Base-by-base conservation (phyloP, 30 jellyfish, hydroid and myxozoan genomes). In the Hydractinia echinata region DNA sequence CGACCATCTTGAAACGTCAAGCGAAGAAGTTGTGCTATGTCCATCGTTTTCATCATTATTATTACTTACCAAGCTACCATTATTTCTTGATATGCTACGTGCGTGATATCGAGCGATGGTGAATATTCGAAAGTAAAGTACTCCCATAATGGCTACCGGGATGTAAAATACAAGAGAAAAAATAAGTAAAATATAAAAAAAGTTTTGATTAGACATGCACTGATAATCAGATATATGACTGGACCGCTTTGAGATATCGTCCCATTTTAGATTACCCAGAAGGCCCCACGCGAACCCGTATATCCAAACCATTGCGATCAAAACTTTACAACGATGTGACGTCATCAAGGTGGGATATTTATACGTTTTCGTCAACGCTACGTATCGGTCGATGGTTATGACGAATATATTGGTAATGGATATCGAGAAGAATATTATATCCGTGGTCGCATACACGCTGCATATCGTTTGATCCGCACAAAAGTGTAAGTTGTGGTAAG, bases 281-380 rank as follows among this genome's bases (percentile, higher is more conserved):
- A 50, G 77, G 70, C 98, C 95, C 98, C 98, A 92, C 81, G 81
- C n/a, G 55, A 76, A 89, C 7, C 95, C 85, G 76, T 92, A 92
- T 53, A 82, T 80, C 98, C 98, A 92, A 30, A 86, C 94, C 14
- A 68, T 18, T 8, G 83, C 53, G 5, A 86, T 79, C 39, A 83
- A 62, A 52, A 73, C 7, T 53, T 83, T 76, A 7, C 95, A 95
- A 0, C 93, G 87, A 53, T 76, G 81, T 13, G 86, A 87, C 72
- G 61, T 77, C 82, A 92, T 55, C 3, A 86, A n/a, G 13, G 79
- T 51, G 51, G 94, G 92, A 62, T 92, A 87, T 19, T 72, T 84
- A 81, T 92, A 92, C 55, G 98, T 96, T 67, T 49, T 21, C 7
- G 85, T 68, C 52, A 92, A 76, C 73, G 91, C 76, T 54, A 83